Evolutionary conservation across 2,888 invertebrate species (phyloP).

Genomic region (Archips crataeganus): DNA sequence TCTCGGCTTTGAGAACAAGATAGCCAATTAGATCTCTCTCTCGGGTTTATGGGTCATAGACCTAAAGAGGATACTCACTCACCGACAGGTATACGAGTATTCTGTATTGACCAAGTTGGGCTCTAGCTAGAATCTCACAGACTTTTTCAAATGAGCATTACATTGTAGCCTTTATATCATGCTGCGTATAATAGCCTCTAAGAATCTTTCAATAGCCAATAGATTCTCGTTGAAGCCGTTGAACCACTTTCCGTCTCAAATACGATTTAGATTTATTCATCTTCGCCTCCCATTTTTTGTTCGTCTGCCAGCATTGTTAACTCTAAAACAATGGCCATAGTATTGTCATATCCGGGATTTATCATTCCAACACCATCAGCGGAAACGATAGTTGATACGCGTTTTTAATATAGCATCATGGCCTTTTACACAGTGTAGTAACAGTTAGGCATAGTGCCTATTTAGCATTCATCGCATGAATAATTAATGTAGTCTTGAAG

Average conservation of each 20-base stretch:
- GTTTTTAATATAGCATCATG: constrained; percentile 82
- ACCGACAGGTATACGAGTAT: not conserved
- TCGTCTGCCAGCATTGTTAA: constrained; percentile 76
- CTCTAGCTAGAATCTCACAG: not conserved
- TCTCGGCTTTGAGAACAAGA: too few species aligned
- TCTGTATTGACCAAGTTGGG: not conserved
- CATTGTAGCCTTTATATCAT: constrained; percentile 22
- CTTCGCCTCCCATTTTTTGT: constrained; percentile 72
- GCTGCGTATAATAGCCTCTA: constrained; percentile 27
- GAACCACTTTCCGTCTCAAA: constrained; percentile 51
- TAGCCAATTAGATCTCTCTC: too few species aligned
- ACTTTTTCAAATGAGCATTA: not conserved
- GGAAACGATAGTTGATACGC: constrained; percentile 80
- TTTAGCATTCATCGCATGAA: constrained; percentile 39
- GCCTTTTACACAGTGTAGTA: constrained; percentile 47
- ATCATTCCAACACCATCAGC: constrained; percentile 83
- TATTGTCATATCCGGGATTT: constrained; percentile 81
- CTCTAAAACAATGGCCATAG: constrained; percentile 78
- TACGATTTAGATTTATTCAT: constrained; percentile 80
- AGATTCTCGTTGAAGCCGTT: constrained; percentile 39
- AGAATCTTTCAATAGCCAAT: constrained; percentile 36
- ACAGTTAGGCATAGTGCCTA: constrained; percentile 41
- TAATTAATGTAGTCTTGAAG: constrained; percentile 36
- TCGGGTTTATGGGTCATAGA: too few species aligned
- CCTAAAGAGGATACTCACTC: too few species aligned